Percentiles rank a stretch among this genome's conserved stretches.
Evolutionary conservation across 2,888 invertebrate species (phyloP).

Genomic region (Cactoblastis cactorum): DNA sequence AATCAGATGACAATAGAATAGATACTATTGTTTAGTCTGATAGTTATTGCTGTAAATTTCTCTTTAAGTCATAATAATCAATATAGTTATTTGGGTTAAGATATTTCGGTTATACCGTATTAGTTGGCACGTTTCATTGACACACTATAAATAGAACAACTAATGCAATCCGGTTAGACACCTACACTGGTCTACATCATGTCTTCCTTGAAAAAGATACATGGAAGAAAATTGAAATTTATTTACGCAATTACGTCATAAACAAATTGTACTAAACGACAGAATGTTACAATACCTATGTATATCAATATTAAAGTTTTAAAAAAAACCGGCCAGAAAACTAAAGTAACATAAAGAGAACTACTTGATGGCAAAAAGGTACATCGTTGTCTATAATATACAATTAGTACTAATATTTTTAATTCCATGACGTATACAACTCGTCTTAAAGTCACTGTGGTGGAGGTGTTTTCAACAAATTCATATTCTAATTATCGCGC

Average conservation of each 20-base stretch:
- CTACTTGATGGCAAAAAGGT: too few relatives aligned
- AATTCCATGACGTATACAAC: too few relatives aligned
- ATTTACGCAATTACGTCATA: not conserved
- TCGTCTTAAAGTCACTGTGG: not conserved
- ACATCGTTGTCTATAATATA: not conserved
- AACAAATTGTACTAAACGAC: not conserved
- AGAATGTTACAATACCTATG: too few relatives aligned
- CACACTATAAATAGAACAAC: constrained; percentile 58
- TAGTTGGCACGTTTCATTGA: constrained; percentile 66
- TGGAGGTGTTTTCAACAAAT: constrained; percentile 5
- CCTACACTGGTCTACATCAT: constrained; percentile 21
- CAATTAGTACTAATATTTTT: too few relatives aligned
- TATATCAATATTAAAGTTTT: constrained; percentile 6
- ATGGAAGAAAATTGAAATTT: not conserved
- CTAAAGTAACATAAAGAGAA: too few relatives aligned
- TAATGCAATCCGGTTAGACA: constrained; percentile 39
- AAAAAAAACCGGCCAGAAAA: not conserved
- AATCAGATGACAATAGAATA: not conserved
- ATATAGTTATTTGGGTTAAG: constrained; percentile 36
- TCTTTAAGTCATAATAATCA: not conserved
- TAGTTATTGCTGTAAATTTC: not conserved
- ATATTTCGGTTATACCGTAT: constrained; percentile 49
- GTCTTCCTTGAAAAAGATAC: not conserved
- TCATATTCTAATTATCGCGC: too few relatives aligned
- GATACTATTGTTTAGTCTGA: not conserved